These are phyloP conservation scores for Synergus japonicus DNA, from an alignment of 2,888 invertebrate species.

Conservation along the genomic window DNA sequence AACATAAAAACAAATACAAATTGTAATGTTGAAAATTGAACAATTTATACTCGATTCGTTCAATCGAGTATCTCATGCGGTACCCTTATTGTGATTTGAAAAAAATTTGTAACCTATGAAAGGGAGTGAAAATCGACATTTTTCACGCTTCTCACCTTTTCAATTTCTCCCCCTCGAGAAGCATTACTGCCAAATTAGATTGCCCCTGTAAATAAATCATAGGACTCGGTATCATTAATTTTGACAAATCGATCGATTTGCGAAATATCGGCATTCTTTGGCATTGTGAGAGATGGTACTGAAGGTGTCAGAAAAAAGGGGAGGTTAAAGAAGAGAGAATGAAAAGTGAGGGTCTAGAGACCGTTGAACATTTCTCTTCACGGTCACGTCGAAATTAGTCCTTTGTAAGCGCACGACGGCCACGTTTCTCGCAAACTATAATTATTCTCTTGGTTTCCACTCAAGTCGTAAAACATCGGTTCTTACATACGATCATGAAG, in stretches of 20 bases:
- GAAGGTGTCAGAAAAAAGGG: background rate
- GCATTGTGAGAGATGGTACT: background rate
- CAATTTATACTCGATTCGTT: too few relatives aligned
- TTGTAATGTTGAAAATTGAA: too few relatives aligned
- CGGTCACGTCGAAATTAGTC: conserved; percentile 36
- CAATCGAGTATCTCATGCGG: too few relatives aligned
- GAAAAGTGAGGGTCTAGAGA: background rate
- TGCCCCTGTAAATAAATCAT: conserved; percentile 20
- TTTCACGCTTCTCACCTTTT: background rate
- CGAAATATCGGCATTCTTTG: conserved; percentile 2
- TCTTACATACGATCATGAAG: conserved; percentile 46
- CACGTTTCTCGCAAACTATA: conserved; percentile 45
- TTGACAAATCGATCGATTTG: conserved; percentile 28
- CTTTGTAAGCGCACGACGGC: background rate
- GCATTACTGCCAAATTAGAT: conserved; percentile 11
- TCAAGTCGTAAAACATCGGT: conserved; percentile 49
- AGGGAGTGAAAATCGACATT: background rate
- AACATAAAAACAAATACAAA: too few relatives aligned
- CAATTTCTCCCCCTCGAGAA: conserved; percentile 14
- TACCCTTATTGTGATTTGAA: background rate
- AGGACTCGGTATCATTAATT: conserved; percentile 25
- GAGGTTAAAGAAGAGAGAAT: background rate
- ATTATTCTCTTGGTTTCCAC: conserved; percentile 49
- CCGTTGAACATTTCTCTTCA: conserved; percentile 22
- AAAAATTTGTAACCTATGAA: background rate